Evolutionary conservation across 2,797 vertebrate species (phyloP).

Genomic region (Hoplostethus atlanticus): DNA sequence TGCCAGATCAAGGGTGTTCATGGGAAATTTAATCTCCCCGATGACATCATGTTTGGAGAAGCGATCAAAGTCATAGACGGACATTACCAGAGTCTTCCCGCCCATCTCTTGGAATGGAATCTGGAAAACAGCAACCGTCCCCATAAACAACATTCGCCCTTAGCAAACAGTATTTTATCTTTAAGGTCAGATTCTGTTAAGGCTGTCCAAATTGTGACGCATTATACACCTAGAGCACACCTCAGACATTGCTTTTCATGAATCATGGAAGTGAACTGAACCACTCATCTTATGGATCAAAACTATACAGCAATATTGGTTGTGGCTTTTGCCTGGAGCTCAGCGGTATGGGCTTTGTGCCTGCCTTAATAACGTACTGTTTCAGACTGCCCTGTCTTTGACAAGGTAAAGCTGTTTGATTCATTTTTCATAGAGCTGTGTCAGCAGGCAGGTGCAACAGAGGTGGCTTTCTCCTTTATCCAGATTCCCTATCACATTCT

Average conservation of each 20-base stretch:
- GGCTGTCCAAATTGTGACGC: not conserved
- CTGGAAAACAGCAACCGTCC: conserved; percentile 74
- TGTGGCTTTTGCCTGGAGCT: conserved; percentile 41
- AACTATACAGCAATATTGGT: not conserved
- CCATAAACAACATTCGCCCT: not conserved
- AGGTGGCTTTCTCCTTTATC: conserved; percentile 75
- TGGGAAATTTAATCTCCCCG: conserved; percentile 94
- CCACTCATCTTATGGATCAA: not conserved
- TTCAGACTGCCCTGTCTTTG: conserved; percentile 66
- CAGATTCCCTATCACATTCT: conserved; percentile 66
- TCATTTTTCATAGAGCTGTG: conserved; percentile 58
- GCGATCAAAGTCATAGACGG: conserved; percentile 97
- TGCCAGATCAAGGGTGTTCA: conserved; percentile 96
- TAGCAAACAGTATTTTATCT: not conserved
- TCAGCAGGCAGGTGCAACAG: conserved; percentile 66
- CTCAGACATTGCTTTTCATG: not conserved
- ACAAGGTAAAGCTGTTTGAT: conserved; percentile 49
- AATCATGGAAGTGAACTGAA: not conserved
- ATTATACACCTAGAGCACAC: not conserved
- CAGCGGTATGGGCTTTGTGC: conserved; percentile 2
- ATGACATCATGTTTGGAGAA: conserved; percentile 99
- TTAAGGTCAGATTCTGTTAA: not conserved
- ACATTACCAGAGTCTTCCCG: conserved; percentile 96
- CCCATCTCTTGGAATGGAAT: conserved; percentile 97
- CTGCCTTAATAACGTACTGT: conserved; percentile 40